Evolutionary conservation across 1,140 invertebrate genomes (phyloP).

Genomic region (Pissodes strobi): DNA sequence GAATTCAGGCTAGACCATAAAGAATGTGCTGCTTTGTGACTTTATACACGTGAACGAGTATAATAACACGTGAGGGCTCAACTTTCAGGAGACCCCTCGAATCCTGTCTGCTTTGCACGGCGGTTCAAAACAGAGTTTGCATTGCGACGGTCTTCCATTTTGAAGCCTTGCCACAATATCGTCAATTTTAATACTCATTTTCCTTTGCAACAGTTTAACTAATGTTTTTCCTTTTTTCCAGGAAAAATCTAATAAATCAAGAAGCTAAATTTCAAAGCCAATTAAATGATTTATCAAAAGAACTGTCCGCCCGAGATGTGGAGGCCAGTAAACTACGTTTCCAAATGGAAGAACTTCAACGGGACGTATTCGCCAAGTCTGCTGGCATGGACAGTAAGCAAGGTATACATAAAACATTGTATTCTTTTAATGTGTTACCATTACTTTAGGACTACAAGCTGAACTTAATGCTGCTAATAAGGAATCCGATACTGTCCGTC

Average conservation of each 20-base stretch:
- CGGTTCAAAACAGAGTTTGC: too few species aligned
- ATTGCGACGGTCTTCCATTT: too few species aligned
- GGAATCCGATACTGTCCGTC: slow-evolving; percentile 61
- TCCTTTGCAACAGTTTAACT: too few species aligned
- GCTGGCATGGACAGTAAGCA: slow-evolving; percentile 63
- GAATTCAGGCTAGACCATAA: too few species aligned
- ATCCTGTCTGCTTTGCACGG: too few species aligned
- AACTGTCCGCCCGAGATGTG: slow-evolving; percentile 57
- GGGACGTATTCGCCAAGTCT: slow-evolving; percentile 60
- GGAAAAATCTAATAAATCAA: slow-evolving; percentile 61
- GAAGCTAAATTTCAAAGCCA: slow-evolving; percentile 60
- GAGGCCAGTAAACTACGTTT: slow-evolving; percentile 60
- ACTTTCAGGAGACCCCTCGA: too few species aligned
- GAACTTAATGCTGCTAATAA: slow-evolving; percentile 62
- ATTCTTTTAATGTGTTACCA: neutral
- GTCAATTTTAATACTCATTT: too few species aligned
- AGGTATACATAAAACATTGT: neutral
- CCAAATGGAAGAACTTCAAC: slow-evolving; percentile 61
- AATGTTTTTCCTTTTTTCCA: slow-evolving; percentile 43
- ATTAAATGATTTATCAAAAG: slow-evolving; percentile 59
- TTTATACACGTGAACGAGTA: too few species aligned
- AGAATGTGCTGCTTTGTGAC: too few species aligned
- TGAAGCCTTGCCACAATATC: too few species aligned
- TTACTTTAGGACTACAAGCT: slow-evolving; percentile 62
- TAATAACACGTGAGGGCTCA: too few species aligned